These are phyloP conservation scores for Bombus waltoni DNA, from an alignment of 1,140 invertebrate species.

Conservation along the genomic window DNA sequence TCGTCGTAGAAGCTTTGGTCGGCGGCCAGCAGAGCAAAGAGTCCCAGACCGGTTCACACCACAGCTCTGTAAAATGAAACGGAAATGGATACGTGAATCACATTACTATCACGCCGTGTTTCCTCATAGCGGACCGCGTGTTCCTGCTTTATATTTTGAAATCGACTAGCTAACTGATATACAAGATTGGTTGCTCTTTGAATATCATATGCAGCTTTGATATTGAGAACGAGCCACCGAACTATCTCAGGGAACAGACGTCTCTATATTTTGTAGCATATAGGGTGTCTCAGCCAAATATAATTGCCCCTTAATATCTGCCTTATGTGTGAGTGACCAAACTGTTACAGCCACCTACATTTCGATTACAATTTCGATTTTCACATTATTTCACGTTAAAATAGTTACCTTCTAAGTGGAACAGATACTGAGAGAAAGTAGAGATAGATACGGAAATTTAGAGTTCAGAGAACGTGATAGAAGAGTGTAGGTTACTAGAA, in stretches of 20 bases:
- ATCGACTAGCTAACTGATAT: not conserved
- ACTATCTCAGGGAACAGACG: not conserved
- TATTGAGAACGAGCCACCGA: not conserved
- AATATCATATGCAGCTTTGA: not conserved
- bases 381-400: too few species aligned
- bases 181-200: not conserved
- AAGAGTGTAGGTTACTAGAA: too few species aligned
- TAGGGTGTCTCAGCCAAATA: too few species aligned
- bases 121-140: not conserved
- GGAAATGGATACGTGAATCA: slow-evolving; percentile 11
- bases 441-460: too few species aligned
- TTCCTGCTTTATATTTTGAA: not conserved
- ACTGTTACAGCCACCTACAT: too few species aligned
- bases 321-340: too few species aligned
- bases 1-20: slow-evolving; percentile 85
- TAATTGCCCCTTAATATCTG: too few species aligned
- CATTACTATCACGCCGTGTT: not conserved
- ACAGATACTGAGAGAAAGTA: too few species aligned
- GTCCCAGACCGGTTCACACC: slow-evolving; percentile 89
- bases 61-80: slow-evolving; percentile 81
- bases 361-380: too few species aligned
- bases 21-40: slow-evolving; percentile 90
- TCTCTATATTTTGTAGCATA: not conserved
- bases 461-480: too few species aligned
- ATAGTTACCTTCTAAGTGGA: too few species aligned